phyloP scores from a whole-genome alignment of 2,888 invertebrate genomes.

The Serrognathus titanus region DNA sequence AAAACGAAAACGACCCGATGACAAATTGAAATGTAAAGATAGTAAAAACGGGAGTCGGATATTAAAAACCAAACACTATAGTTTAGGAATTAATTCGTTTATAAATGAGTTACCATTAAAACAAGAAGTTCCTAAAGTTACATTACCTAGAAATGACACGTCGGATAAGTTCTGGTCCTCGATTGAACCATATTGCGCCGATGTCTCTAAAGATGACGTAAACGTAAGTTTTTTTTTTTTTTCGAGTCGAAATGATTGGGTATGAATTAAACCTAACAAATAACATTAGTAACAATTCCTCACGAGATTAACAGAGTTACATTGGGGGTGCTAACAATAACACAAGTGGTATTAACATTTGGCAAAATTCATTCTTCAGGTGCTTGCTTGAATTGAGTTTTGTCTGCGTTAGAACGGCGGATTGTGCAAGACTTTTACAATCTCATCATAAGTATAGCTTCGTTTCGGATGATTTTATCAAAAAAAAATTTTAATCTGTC shows the following conservation, averaged over 20 bases:
- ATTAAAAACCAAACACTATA: conserved; percentile 37
- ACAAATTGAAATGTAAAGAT: conserved; percentile 41
- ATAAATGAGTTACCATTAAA: conserved; percentile 44
- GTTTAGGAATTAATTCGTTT: conserved; percentile 35
- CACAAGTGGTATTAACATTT: no score
- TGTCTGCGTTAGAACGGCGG: no score
- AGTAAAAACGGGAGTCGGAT: conserved; percentile 35
- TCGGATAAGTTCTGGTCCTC: conserved; percentile 95
- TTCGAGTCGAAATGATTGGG: no score
- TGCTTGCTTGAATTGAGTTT: no score
- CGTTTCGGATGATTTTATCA: no score
- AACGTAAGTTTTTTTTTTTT: conserved; percentile 46
- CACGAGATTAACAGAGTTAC: no score
- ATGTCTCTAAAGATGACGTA: conserved; percentile 82
- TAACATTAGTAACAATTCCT: no score
- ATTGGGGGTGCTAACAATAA: no score
- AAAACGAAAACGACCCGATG: conserved; percentile 44
- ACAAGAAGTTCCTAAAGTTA: conserved; percentile 64
- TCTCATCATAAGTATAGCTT: no score
- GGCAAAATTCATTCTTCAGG: no score
- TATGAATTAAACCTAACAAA: no score
- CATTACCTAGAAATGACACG: conserved; percentile 83
- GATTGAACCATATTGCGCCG: conserved; percentile 89
- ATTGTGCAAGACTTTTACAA: no score
- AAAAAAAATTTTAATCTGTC: background rate